Conservation (phyloP, 2,888 invertebrate genomes). For the Entomobrya multifasciata region DNA sequence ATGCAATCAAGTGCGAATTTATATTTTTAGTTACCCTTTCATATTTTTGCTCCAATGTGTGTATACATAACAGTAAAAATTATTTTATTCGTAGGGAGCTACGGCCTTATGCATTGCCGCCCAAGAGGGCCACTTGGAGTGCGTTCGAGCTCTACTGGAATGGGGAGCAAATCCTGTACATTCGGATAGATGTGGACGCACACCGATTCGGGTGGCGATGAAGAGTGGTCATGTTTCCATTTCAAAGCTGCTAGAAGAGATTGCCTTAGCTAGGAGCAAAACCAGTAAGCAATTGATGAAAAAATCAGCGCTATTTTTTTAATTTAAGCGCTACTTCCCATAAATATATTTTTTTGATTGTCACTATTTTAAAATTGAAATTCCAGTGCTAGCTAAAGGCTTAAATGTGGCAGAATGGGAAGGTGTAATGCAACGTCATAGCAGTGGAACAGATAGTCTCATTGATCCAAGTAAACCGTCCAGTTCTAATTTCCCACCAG, state of each 20-base stretch:
- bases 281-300: constrained; percentile 72
- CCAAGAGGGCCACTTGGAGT: constrained; percentile 94
- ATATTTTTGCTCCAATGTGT: too few relatives aligned
- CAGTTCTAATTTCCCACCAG: constrained; percentile 74
- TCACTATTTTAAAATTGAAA: neutral
- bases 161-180: constrained; percentile 93
- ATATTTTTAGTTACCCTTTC: too few relatives aligned
- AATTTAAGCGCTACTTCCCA: too few relatives aligned
- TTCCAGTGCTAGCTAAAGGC: constrained; percentile 91
- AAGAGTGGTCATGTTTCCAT: constrained; percentile 95
- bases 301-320: too few relatives aligned
- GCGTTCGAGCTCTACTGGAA: constrained; percentile 91
- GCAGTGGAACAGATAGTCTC: constrained; percentile 58
- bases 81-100: constrained; percentile 85
- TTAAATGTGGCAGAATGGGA: constrained; percentile 87
- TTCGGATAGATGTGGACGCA: constrained; percentile 89
- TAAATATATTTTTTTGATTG: too few relatives aligned
- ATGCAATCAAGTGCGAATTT: constrained; percentile 87
- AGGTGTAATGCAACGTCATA: constrained; percentile 55
- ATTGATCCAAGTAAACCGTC: constrained; percentile 74
- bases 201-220: constrained; percentile 93
- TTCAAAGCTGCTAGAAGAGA: constrained; percentile 89
- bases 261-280: constrained; percentile 84
- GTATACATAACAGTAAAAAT: too few relatives aligned
- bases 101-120: constrained; percentile 96